These are phyloP conservation scores for Chymomyza costata DNA, from an alignment of 1,140 invertebrate species.

Conservation along the genomic window DNA sequence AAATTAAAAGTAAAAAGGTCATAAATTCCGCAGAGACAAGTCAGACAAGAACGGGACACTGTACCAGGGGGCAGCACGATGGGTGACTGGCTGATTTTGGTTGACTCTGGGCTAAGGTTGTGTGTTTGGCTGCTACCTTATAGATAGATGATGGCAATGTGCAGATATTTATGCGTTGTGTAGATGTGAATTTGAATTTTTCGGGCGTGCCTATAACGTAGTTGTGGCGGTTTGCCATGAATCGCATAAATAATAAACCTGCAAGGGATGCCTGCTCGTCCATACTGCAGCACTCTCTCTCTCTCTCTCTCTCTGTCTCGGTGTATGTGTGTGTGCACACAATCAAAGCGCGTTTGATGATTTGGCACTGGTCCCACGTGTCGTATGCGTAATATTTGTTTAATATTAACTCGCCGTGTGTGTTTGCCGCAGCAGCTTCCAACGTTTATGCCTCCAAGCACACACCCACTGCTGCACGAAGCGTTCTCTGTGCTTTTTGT, in stretches of 20 bases:
- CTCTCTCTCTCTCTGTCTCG: no score
- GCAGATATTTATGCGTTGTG: not conserved
- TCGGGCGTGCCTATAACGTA: not conserved
- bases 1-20: constrained; percentile 57
- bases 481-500: constrained; percentile 8
- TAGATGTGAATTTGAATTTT: constrained; percentile 36
- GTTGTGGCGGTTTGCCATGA: constrained; percentile 26
- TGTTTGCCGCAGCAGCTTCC: not conserved
- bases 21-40: constrained; percentile 33
- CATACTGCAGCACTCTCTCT: no score
- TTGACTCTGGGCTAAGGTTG: no score
- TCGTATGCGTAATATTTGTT: constrained; percentile 57
- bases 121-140: no score
- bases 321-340: not conserved
- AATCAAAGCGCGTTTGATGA: constrained; percentile 36
- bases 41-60: no score
- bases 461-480: constrained; percentile 1
- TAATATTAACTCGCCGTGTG: constrained; percentile 41
- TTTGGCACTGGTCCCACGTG: constrained; percentile 44
- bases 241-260: constrained; percentile 58
- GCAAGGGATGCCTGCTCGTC: constrained; percentile 30
- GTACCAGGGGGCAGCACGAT: no score
- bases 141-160: not conserved
- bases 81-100: no score
- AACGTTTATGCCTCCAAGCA: constrained; percentile 4